Evolutionary conservation across 2,797 vertebrate species (phyloP).

Genomic region (Euthynnus affinis): DNA sequence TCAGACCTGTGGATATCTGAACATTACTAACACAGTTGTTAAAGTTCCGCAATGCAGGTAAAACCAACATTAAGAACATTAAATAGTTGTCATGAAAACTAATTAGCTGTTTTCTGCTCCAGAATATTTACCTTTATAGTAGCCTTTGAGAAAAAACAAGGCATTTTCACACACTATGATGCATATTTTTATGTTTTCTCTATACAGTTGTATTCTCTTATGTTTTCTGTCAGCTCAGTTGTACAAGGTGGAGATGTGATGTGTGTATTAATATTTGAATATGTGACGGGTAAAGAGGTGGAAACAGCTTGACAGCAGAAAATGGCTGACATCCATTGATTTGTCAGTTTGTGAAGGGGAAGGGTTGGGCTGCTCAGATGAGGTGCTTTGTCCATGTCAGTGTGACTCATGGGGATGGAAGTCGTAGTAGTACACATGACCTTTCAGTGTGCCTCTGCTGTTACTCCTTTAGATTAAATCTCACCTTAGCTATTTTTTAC

Average conservation of each 20-base stretch:
- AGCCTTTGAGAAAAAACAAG: slow-evolving; percentile 29
- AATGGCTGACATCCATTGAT: slow-evolving; percentile 67
- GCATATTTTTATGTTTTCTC: slow-evolving; percentile 14
- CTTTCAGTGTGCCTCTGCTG: slow-evolving; percentile 51
- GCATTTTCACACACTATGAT: slow-evolving; percentile 24
- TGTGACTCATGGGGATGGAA: slow-evolving; percentile 42
- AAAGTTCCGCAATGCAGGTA: slow-evolving; percentile 11
- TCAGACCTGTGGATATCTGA: neutral
- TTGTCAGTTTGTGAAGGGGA: slow-evolving; percentile 55
- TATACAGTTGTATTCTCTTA: neutral
- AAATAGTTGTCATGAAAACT: slow-evolving; percentile 17
- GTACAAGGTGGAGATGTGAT: slow-evolving; percentile 19
- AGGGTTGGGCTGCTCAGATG: too few relatives aligned
- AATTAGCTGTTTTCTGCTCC: slow-evolving; percentile 34
- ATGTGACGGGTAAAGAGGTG: slow-evolving; percentile 34
- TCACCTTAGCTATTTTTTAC: slow-evolving; percentile 38
- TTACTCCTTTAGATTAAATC: slow-evolving; percentile 62
- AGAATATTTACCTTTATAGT: slow-evolving; percentile 25
- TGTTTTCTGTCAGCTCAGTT: neutral
- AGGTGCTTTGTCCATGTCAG: slow-evolving; percentile 68
- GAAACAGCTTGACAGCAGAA: slow-evolving; percentile 46
- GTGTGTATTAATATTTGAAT: slow-evolving; percentile 54
- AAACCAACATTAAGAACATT: slow-evolving; percentile 10
- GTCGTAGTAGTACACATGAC: slow-evolving; percentile 56
- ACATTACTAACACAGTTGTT: slow-evolving; percentile 27